Conservation (phyloP, 37 sponge, comb jelly and placozoan species). For the Aphrocallistes beatrix region DNA sequence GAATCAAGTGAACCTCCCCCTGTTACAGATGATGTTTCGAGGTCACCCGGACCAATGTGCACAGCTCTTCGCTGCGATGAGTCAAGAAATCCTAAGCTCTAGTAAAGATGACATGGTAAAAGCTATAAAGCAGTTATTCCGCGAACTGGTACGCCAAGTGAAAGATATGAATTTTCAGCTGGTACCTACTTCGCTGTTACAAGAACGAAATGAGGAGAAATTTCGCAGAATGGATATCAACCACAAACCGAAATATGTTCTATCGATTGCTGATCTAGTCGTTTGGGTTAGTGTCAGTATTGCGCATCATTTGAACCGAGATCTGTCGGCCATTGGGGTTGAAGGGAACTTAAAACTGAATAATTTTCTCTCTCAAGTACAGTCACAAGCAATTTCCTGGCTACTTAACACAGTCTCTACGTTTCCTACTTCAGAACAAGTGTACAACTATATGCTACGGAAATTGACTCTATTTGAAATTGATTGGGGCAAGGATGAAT, state of each 20-base stretch:
- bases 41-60: not conserved
- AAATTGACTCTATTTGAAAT: not conserved
- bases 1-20: not conserved
- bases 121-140: not conserved
- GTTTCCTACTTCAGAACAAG: not conserved
- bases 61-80: not conserved
- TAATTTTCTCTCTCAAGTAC: not conserved
- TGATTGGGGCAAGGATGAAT: slow-evolving; percentile 14
- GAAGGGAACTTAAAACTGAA: not conserved
- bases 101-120: slow-evolving; percentile 11
- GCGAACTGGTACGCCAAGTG: not conserved
- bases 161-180: slow-evolving; percentile 11
- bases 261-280: not conserved
- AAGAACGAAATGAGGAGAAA: slow-evolving; percentile 14
- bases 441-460: not conserved
- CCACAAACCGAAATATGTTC: not conserved
- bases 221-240: not conserved
- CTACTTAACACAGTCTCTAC: not conserved
- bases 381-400: not conserved
- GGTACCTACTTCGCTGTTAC: not conserved
- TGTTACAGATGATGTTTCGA: not conserved
- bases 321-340: not conserved
- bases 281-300: not conserved
- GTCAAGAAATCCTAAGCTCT: not conserved
- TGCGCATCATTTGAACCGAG: not conserved